Percentiles rank a stretch among this genome's conserved stretches.
These are phyloP conservation scores for Synodontis membranacea DNA, from an alignment of 2,113 vertebrate species.

Conservation along the genomic window DNA sequence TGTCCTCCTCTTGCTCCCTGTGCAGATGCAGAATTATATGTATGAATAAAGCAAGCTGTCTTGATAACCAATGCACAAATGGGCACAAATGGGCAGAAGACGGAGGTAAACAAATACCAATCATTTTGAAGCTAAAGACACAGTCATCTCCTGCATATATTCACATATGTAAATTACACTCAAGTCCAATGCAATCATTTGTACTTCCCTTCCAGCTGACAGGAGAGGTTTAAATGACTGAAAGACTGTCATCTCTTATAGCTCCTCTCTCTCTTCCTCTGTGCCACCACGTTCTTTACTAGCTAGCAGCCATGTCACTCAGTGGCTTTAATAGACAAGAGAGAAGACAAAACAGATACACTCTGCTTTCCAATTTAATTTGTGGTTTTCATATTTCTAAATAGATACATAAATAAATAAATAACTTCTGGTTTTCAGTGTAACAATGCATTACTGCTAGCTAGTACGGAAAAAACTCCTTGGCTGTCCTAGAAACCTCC, in stretches of 20 bases:
- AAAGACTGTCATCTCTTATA: constrained; percentile 4
- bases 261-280: not conserved
- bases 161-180: constrained; percentile 24
- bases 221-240: constrained; percentile 24
- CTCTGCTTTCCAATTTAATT: not conserved
- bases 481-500: not conserved
- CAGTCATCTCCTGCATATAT: constrained; percentile 1
- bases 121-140: constrained; percentile 2
- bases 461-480: not conserved
- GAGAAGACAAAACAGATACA: not conserved
- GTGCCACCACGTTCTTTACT: constrained; percentile 1
- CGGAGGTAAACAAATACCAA: not conserved
- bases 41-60: constrained; percentile 9
- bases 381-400: not conserved
- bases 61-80: constrained; percentile 10
- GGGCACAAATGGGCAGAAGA: not conserved
- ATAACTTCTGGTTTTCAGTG: not conserved
- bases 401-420: not conserved
- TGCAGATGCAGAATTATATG: constrained; percentile 43
- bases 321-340: not conserved
- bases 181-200: constrained; percentile 20
- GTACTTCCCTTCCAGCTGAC: not conserved
- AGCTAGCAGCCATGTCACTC: constrained; percentile 2
- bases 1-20: constrained; percentile 87
- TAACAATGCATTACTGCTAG: not conserved